These are phyloP conservation scores for Mya arenaria DNA, from an alignment of 1,140 invertebrate species.

Conservation along the genomic window DNA sequence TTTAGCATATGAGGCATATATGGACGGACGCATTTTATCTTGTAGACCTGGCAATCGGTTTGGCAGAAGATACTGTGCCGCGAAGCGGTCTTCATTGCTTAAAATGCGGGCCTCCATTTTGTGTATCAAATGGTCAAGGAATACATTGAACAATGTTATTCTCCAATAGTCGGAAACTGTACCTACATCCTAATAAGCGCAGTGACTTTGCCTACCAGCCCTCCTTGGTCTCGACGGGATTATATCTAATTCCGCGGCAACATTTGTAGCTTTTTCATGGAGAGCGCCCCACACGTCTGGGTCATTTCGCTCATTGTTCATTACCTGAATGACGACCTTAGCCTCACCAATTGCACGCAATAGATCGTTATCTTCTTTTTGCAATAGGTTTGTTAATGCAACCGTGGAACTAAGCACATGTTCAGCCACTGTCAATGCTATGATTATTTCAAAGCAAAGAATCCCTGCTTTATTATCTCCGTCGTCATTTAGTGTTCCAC, in stretches of 20 bases:
- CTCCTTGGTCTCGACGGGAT: neutral
- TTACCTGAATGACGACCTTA: neutral
- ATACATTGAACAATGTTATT: slow-evolving; percentile 19
- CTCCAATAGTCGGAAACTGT: slow-evolving; percentile 28
- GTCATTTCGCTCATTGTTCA: slow-evolving; percentile 2
- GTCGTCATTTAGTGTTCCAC: slow-evolving; percentile 18
- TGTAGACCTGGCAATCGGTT: neutral
- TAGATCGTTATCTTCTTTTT: slow-evolving; percentile 25
- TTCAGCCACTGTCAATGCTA: slow-evolving; percentile 11
- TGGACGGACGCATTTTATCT: neutral
- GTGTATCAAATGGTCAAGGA: slow-evolving; percentile 18
- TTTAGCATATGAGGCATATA: slow-evolving; percentile 23
- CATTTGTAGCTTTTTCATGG: slow-evolving; percentile 8
- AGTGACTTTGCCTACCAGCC: slow-evolving; percentile 12
- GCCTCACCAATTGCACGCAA: slow-evolving; percentile 8
- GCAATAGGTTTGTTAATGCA: slow-evolving; percentile 20
- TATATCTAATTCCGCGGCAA: slow-evolving; percentile 14
- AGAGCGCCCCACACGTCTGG: slow-evolving; percentile 1
- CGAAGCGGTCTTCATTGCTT: slow-evolving; percentile 10
- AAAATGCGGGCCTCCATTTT: slow-evolving; percentile 12
- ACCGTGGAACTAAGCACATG: neutral
- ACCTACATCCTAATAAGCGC: neutral
- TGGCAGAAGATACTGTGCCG: slow-evolving; percentile 15
- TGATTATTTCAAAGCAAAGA: slow-evolving; percentile 13
- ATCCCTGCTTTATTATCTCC: slow-evolving; percentile 14